Evolutionary conservation across 2,888 invertebrate genomes (phyloP).

Genomic region (Artemia sinica): DNA sequence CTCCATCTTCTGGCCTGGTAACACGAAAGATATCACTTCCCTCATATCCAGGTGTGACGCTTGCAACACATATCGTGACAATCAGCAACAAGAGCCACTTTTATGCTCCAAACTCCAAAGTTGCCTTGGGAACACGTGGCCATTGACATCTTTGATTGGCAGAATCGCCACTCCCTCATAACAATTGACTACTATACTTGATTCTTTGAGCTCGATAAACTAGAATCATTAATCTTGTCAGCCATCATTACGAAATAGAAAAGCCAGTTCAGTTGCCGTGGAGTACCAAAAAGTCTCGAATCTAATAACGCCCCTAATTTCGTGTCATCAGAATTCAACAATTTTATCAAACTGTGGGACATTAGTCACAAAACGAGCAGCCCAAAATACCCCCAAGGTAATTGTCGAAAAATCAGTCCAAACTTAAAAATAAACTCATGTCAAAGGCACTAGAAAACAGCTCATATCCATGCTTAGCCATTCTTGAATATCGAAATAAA

Average conservation of each 20-base stretch:
- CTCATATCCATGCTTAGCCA: not conserved
- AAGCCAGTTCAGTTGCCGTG: not conserved
- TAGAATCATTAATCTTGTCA: not conserved
- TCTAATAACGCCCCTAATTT: conserved; percentile 1
- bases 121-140: conserved; percentile 1
- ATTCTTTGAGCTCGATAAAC: conserved; percentile 1
- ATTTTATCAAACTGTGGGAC: too few species aligned
- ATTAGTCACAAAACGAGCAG: too few species aligned
- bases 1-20: not conserved
- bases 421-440: too few species aligned
- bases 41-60: too few species aligned
- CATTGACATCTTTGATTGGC: not conserved
- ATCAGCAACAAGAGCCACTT: conserved; percentile 2
- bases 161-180: not conserved
- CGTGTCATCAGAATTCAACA: not conserved
- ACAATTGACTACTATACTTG: not conserved
- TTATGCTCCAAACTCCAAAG: not conserved
- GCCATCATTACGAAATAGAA: not conserved
- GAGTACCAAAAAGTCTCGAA: not conserved
- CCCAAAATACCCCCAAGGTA: too few species aligned
- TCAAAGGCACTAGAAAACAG: too few species aligned
- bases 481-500: not conserved
- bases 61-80: not conserved
- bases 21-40: too few species aligned
- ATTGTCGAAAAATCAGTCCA: too few species aligned